Evolutionary conservation across 2,888 invertebrate species (phyloP).

Genomic region (Zygaena filipendulae): DNA sequence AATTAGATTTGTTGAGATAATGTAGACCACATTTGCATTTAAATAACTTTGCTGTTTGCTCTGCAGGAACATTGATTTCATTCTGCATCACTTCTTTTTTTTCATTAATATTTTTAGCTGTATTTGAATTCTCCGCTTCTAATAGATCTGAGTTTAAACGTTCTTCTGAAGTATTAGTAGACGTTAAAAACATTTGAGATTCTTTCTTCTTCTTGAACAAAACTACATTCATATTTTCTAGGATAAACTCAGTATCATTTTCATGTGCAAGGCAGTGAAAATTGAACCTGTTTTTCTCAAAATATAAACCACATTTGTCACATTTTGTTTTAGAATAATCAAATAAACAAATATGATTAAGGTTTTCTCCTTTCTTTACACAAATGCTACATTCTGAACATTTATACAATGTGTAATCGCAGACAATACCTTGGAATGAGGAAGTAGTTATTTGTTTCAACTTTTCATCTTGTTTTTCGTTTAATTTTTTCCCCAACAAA

Average conservation of each 20-base stretch:
- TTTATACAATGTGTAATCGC: slow-evolving; percentile 37
- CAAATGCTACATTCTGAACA: slow-evolving; percentile 36
- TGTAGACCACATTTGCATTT: slow-evolving; percentile 42
- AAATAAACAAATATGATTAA: slow-evolving; percentile 29
- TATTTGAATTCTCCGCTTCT: too few relatives aligned
- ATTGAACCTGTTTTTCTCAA: slow-evolving; percentile 26
- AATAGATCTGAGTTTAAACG: too few relatives aligned
- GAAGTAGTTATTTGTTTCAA: slow-evolving; percentile 9
- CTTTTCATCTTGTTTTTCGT: not conserved
- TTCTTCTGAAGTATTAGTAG: too few relatives aligned
- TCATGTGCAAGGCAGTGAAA: slow-evolving; percentile 35
- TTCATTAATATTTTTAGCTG: too few relatives aligned
- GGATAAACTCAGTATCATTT: slow-evolving; percentile 27
- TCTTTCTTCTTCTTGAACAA: slow-evolving; percentile 16
- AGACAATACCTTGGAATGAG: slow-evolving; percentile 29
- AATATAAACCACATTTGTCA: slow-evolving; percentile 29
- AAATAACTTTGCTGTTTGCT: slow-evolving; percentile 25
- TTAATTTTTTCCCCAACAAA: slow-evolving; percentile 17
- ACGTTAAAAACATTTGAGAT: not conserved
- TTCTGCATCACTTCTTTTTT: too few relatives aligned
- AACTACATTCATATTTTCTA: slow-evolving; percentile 30
- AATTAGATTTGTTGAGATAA: slow-evolving; percentile 29
- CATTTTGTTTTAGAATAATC: slow-evolving; percentile 27
- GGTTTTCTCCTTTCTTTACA: slow-evolving; percentile 19
- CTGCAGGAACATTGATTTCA: not conserved